These are phyloP conservation scores for Yponomeuta malinellus DNA, from an alignment of 2,888 invertebrate genomes.

Conservation along the genomic window DNA sequence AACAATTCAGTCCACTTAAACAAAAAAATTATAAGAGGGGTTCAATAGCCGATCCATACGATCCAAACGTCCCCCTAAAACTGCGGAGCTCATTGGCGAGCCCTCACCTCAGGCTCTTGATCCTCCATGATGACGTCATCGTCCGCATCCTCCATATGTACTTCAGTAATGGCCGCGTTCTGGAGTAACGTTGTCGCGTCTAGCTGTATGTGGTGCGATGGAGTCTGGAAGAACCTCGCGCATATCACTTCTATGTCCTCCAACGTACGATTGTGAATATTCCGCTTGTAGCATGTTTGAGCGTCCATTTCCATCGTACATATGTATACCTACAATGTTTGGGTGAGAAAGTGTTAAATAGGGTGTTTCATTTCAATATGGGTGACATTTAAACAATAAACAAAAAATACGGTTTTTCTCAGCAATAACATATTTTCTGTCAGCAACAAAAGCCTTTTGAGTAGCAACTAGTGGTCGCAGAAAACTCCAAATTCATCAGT, in stretches of 20 bases:
- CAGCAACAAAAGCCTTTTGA: no score
- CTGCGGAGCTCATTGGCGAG: slow-evolving; percentile 15
- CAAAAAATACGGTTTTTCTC: no score
- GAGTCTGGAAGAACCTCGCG: slow-evolving; percentile 85
- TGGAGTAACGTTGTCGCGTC: slow-evolving; percentile 91
- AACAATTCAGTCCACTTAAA: no score
- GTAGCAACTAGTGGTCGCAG: no score
- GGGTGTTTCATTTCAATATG: no score
- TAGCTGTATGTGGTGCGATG: slow-evolving; percentile 85
- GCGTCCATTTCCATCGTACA: slow-evolving; percentile 91
- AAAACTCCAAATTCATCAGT: no score
- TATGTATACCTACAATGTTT: slow-evolving; percentile 85
- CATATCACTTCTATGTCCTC: slow-evolving; percentile 85
- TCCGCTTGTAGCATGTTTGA: slow-evolving; percentile 85
- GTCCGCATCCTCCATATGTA: slow-evolving; percentile 87
- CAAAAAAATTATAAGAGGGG: no score
- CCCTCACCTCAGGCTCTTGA: slow-evolving; percentile 67
- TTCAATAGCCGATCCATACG: not conserved
- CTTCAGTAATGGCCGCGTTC: slow-evolving; percentile 87
- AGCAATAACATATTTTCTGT: no score
- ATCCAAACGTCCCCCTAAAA: not conserved
- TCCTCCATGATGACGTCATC: slow-evolving; percentile 60
- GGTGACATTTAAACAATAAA: no score
- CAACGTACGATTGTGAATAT: slow-evolving; percentile 87
- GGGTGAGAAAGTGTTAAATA: not conserved